Conservation (phyloP, 1,140 invertebrate genomes). For the Drosophila varians region DNA sequence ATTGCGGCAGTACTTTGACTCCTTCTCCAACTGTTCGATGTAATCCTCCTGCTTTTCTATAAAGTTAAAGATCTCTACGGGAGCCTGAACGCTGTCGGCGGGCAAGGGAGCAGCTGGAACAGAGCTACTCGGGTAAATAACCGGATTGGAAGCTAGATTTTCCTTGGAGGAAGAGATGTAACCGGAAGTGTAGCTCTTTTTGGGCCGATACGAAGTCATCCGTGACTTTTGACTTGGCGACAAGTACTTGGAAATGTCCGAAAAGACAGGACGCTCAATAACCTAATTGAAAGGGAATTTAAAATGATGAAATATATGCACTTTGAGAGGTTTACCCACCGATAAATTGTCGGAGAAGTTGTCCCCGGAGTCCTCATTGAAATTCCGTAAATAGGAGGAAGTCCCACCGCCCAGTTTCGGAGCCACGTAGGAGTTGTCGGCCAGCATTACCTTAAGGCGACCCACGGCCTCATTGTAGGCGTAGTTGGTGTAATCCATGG, state of each 20-base stretch:
- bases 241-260: conserved; percentile 83
- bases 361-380: conserved; percentile 85
- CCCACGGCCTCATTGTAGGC: conserved; percentile 92
- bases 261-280: conserved; percentile 78
- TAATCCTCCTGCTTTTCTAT: conserved; percentile 93
- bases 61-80: conserved; percentile 87
- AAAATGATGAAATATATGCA: not conserved
- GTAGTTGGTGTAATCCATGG: conserved; percentile 91
- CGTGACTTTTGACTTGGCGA: conserved; percentile 80
- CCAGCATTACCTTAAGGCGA: conserved; percentile 89
- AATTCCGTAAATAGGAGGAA: conserved; percentile 75
- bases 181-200: conserved; percentile 49
- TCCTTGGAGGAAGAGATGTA: conserved; percentile 70
- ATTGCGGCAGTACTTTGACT: conserved; percentile 91
- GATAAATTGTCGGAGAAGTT: conserved; percentile 84
- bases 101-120: conserved; percentile 60
- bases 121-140: conserved; percentile 34
- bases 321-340: conserved; percentile 28
- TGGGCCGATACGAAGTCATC: conserved; percentile 58
- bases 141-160: conserved; percentile 47
- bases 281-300: conserved; percentile 26
- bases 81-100: conserved; percentile 66
- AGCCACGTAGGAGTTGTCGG: conserved; percentile 87
- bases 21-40: conserved; percentile 91
- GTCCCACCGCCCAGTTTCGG: conserved; percentile 62